phyloP scores from a whole-genome alignment of 2,113 vertebrate genomes.

The Carassius gibelio region DNA sequence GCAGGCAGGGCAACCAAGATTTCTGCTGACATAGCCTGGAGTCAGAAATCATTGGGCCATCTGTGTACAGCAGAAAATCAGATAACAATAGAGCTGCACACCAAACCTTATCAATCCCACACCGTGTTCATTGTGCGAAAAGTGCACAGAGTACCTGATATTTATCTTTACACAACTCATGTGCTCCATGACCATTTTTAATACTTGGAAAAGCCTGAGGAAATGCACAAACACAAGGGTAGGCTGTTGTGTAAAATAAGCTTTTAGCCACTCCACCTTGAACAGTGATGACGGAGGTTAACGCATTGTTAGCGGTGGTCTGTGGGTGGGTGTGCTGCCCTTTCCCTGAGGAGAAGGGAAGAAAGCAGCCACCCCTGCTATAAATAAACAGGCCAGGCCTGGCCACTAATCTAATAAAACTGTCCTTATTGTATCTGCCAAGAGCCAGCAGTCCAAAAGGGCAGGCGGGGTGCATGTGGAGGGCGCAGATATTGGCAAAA shows the following conservation, averaged over 20 bases:
- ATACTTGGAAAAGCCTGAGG: background rate
- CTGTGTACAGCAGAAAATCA: conserved; percentile 4
- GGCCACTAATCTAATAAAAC: conserved; percentile 46
- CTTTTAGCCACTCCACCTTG: background rate
- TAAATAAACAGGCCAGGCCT: conserved; percentile 49
- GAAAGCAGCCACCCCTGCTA: conserved; percentile 57
- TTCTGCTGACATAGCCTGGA: conserved; percentile 21
- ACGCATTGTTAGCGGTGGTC: conserved; percentile 27
- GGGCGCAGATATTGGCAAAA: conserved; percentile 9
- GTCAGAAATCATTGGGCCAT: conserved; percentile 7
- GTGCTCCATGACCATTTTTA: background rate
- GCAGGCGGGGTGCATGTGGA: conserved; percentile 17
- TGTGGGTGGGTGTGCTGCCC: conserved; percentile 39
- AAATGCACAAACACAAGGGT: conserved; percentile 26
- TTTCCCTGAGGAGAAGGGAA: conserved; percentile 64
- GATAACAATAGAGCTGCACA: conserved; percentile 17
- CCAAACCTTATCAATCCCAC: background rate
- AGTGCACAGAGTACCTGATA: background rate
- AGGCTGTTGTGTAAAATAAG: conserved; percentile 2
- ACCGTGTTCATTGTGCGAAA: background rate
- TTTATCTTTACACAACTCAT: conserved; percentile 12
- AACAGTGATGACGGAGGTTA: conserved; percentile 21
- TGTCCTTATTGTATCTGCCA: conserved; percentile 44
- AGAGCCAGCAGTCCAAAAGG: conserved; percentile 33
- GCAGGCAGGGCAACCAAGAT: background rate